Conservation (phyloP, 2,797 vertebrate genomes). For the Schizopygopsis pylzovi region DNA sequence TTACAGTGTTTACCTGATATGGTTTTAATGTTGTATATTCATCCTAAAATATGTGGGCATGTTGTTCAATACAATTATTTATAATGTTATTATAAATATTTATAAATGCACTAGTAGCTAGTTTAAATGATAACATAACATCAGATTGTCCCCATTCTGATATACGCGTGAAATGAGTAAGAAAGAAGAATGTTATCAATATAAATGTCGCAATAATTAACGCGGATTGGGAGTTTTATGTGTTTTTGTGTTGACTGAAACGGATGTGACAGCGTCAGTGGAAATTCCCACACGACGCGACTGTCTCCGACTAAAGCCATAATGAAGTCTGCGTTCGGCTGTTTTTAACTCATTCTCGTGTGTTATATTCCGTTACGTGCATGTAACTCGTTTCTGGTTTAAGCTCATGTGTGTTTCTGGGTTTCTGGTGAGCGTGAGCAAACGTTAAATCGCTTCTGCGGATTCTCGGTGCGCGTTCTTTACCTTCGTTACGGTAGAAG, state of each 20-base stretch:
- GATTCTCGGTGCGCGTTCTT: background rate
- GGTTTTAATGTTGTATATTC: background rate
- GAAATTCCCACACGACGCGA: conserved; percentile 70
- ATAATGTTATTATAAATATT: background rate
- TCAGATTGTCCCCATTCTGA: background rate
- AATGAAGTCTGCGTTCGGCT: background rate
- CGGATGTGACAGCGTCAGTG: conserved; percentile 68
- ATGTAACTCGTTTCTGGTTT: no score
- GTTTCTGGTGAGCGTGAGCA: background rate
- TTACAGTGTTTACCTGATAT: background rate
- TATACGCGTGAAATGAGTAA: background rate
- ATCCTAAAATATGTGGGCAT: background rate
- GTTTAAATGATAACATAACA: background rate
- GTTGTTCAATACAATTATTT: background rate
- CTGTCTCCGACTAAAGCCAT: background rate
- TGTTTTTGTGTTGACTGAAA: background rate
- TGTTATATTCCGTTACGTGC: background rate
- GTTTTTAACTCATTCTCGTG: background rate
- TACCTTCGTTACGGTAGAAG: conserved; percentile 40
- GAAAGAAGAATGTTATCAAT: background rate
- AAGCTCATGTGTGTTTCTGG: background rate
- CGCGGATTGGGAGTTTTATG: background rate
- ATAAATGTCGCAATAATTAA: background rate
- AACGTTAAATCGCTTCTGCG: background rate
- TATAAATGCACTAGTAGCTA: background rate